Base-by-base conservation (phyloP, 2,888 invertebrate genomes). In the Arctia plantaginis region DNA sequence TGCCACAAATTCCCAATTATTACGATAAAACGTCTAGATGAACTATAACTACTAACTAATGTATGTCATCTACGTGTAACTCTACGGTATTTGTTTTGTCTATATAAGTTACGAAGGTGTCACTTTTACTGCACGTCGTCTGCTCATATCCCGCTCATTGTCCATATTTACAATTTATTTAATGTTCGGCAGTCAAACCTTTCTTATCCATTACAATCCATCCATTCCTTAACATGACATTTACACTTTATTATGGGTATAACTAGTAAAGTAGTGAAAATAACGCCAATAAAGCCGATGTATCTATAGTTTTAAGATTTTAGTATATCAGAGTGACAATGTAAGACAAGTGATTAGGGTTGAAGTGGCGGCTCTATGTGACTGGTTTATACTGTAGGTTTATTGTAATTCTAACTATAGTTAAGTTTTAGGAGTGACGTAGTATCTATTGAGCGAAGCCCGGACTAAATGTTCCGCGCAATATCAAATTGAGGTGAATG, bases 351-450 rank as follows among this genome's bases (percentile, higher is more conserved):
- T 90, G 90, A 89, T 90, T 88, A 81, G 33, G 41, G 81, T 87
- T 86, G 85, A 85, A 82, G 78, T 77, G 89, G 86, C 83, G 86
- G 87, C 83, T 89, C 85, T 84, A 85, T 85, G 85, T 86, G 90
- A 91, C 89, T 90, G 91, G 90, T 87, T 85, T 89, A 86, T 81
- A 86, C 74, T 85, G 81, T 90, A 89, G 87, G 83, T 72, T 85
- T 85, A 78, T 75, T 77, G 73, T 85, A 79, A 77, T 80, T 83
- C 74, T 82, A 77, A 78, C 75, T 84, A 81, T 82, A 79, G 77
- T 41, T 73, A 75, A 73, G 72, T 64, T 78, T 73, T 73, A 73
- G 74, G 68, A 35, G 70, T 70, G 77, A 73, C 59, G 72, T 78
- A 77, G 67, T 75, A 74, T 76, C 72, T 77, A 73, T 74, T 72